Conservation (phyloP, 2,113 vertebrate genomes). For the Calypte anna region DNA sequence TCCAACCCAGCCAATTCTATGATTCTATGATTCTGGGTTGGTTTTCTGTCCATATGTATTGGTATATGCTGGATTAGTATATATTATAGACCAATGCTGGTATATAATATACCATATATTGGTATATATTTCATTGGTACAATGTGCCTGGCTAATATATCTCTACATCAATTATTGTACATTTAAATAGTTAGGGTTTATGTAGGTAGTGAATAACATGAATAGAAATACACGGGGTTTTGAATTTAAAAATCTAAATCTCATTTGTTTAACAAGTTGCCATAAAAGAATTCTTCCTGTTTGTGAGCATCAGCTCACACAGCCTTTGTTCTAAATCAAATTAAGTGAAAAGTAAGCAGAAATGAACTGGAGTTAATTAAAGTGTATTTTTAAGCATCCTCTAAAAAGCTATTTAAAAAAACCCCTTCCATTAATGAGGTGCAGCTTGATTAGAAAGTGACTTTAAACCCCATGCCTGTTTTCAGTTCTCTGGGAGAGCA, state of each 20-base stretch:
- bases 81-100: too few relatives aligned
- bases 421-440: constrained; percentile 19
- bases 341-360: constrained; percentile 1
- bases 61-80: not conserved
- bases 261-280: not conserved
- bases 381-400: constrained; percentile 19
- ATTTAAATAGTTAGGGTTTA: not conserved
- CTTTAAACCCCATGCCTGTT: constrained; percentile 16
- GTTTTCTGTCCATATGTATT: not conserved
- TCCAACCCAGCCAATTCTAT: too few relatives aligned
- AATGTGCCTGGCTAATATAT: not conserved
- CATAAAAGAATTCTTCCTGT: not conserved
- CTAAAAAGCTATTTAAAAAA: constrained; percentile 1
- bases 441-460: constrained; percentile 54
- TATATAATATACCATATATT: too few relatives aligned
- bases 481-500: not conserved
- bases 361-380: not conserved
- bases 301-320: not conserved
- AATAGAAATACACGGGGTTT: not conserved
- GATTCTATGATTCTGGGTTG: not conserved
- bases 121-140: not conserved
- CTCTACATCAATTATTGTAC: not conserved
- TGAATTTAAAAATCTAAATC: not conserved
- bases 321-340: constrained; percentile 18
- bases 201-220: not conserved